Evolutionary conservation across 30 jellyfish, hydroid and myxozoan genomes (phyloP).

Genomic region (Nemopilema nomurai): DNA sequence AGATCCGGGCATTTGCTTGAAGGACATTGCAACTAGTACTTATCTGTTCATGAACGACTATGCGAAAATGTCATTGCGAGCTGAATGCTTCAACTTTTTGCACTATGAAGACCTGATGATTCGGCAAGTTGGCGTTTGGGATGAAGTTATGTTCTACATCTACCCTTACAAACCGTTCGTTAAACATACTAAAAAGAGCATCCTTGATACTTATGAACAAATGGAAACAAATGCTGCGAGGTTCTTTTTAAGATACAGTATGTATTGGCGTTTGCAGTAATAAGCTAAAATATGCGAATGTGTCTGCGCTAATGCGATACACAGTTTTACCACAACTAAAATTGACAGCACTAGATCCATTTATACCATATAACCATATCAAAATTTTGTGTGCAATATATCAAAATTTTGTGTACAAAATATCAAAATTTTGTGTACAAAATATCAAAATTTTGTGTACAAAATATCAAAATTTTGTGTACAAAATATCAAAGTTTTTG

Average conservation of each 20-base stretch:
- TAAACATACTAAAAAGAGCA: not conserved
- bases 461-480: no score
- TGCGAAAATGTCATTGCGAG: not conserved
- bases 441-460: no score
- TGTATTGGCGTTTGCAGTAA: not conserved
- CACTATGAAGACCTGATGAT: not conserved
- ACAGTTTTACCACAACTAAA: no score
- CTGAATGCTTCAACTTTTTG: not conserved
- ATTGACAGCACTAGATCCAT: no score
- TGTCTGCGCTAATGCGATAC: no score
- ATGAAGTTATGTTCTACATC: not conserved
- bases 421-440: no score
- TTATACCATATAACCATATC: no score
- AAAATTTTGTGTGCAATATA: no score
- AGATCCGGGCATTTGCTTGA: not conserved
- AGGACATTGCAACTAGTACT: not conserved
- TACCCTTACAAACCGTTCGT: not conserved
- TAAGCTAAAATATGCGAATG: not conserved
- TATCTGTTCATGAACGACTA: not conserved
- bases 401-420: no score
- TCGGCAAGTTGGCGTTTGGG: not conserved
- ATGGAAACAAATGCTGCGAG: not conserved
- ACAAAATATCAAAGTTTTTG: no score
- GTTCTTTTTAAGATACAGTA: not conserved
- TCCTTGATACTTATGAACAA: not conserved